Evolutionary conservation across 2,113 vertebrate genomes (phyloP).

Genomic region (Synodontis membranacea): DNA sequence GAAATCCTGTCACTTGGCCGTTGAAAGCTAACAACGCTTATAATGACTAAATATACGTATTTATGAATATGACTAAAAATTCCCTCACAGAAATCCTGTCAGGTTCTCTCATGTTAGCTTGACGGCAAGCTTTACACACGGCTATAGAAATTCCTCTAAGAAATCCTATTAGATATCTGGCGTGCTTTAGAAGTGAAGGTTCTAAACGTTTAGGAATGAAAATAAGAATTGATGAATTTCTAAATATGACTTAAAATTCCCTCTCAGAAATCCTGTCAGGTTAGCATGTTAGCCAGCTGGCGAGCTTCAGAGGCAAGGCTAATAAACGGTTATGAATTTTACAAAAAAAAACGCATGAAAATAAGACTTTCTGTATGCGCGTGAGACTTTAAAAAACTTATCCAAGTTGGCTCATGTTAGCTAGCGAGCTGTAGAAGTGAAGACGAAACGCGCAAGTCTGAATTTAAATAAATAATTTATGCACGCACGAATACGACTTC

Average conservation of each 20-base stretch:
- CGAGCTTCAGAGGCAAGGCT: not conserved
- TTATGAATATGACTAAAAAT: not conserved
- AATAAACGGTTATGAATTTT: not conserved
- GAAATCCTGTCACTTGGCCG: not conserved
- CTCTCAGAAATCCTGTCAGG: not conserved
- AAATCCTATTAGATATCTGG: not conserved
- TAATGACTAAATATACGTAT: not conserved
- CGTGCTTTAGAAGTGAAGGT: not conserved
- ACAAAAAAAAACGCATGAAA: not conserved
- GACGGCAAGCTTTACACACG: not conserved
- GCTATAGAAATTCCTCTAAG: not conserved
- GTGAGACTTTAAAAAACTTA: not conserved
- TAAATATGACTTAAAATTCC: not conserved
- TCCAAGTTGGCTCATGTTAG: not conserved
- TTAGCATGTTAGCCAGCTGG: not conserved
- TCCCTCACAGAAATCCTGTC: not conserved
- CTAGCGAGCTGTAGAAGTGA: not conserved
- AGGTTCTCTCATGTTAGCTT: not conserved
- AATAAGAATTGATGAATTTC: not conserved
- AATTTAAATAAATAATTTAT: too few relatives aligned
- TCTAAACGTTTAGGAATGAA: not conserved
- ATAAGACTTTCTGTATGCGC: not conserved
- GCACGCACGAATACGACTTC: not conserved
- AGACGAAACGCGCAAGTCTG: not conserved
- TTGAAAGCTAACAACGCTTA: not conserved